Conservation (phyloP, 1,140 invertebrate genomes). For the Helicorthomorpha holstii region DNA sequence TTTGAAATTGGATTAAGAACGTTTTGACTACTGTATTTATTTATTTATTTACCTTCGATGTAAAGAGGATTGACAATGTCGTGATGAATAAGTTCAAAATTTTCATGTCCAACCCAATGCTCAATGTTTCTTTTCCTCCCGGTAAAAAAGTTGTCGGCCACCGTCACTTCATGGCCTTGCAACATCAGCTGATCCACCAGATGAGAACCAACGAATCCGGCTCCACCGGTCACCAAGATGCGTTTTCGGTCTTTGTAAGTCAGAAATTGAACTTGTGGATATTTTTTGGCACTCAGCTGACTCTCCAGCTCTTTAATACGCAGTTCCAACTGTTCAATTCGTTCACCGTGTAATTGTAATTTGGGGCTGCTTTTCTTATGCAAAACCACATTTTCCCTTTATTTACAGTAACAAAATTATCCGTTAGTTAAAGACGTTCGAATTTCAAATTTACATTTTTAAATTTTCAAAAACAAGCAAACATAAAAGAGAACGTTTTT, state of each 20-base stretch:
- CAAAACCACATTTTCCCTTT: background rate
- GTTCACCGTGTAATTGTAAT: background rate
- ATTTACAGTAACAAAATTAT: background rate
- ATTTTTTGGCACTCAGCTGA: conserved; percentile 46
- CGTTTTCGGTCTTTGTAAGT: conserved; percentile 79
- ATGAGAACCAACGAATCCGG: conserved; percentile 98
- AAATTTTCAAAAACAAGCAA: background rate
- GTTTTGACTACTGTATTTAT: too few species aligned
- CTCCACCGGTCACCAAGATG: conserved; percentile 89
- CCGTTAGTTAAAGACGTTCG: background rate
- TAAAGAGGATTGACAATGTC: conserved; percentile 97
- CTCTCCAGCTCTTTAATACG: conserved; percentile 50
- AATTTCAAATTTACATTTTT: background rate
- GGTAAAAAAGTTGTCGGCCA: conserved; percentile 97
- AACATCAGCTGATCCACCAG: conserved; percentile 89
- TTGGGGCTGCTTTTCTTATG: too few species aligned
- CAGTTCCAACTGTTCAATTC: conserved; percentile 37
- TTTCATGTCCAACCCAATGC: conserved; percentile 97
- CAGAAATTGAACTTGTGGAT: conserved; percentile 74
- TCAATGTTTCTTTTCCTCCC: conserved; percentile 87
- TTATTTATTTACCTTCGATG: conserved; percentile 63
- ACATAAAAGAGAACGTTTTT: background rate
- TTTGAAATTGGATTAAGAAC: too few species aligned
- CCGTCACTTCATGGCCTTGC: conserved; percentile 93
- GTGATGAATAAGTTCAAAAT: conserved; percentile 97